These are phyloP conservation scores for Shargacucullia verbasci DNA, from an alignment of 2,888 invertebrate species.

Conservation along the genomic window DNA sequence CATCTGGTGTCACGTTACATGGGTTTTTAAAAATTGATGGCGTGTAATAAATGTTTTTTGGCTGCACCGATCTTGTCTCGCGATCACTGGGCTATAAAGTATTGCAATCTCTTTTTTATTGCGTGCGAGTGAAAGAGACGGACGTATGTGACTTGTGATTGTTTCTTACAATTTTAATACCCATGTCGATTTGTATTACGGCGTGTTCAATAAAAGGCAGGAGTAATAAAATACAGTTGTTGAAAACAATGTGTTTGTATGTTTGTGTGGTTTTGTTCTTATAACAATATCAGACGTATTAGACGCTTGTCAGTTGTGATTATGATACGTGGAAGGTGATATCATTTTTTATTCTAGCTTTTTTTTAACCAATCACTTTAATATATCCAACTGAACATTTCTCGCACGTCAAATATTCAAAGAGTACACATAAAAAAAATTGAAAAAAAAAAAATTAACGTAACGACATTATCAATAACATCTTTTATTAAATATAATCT, in stretches of 20 bases:
- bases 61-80: slow-evolving; percentile 74
- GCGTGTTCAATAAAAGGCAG: slow-evolving; percentile 65
- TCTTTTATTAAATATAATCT: no score
- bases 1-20: slow-evolving; percentile 82
- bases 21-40: slow-evolving; percentile 84
- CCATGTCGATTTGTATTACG: slow-evolving; percentile 76
- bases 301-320: slow-evolving; percentile 36
- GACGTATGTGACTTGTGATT: slow-evolving; percentile 62
- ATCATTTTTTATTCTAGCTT: no score
- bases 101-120: slow-evolving; percentile 57
- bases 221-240: slow-evolving; percentile 66
- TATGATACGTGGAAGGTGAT: slow-evolving; percentile 28
- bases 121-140: slow-evolving; percentile 60
- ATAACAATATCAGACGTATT: slow-evolving; percentile 42
- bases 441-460: no score
- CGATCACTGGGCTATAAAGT: slow-evolving; percentile 72
- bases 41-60: slow-evolving; percentile 84
- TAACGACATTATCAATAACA: no score
- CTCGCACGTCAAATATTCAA: no score
- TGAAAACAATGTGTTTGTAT: slow-evolving; percentile 65
- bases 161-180: slow-evolving; percentile 74
- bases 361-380: slow-evolving; percentile 5
- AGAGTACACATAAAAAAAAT: no score
- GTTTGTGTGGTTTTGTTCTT: slow-evolving; percentile 65
- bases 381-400: no score